Evolutionary conservation across 2,797 vertebrate species (phyloP), one percentile per base, ranked within the genome.

Genomic region (Gymnoscopelus braueri): DNA sequence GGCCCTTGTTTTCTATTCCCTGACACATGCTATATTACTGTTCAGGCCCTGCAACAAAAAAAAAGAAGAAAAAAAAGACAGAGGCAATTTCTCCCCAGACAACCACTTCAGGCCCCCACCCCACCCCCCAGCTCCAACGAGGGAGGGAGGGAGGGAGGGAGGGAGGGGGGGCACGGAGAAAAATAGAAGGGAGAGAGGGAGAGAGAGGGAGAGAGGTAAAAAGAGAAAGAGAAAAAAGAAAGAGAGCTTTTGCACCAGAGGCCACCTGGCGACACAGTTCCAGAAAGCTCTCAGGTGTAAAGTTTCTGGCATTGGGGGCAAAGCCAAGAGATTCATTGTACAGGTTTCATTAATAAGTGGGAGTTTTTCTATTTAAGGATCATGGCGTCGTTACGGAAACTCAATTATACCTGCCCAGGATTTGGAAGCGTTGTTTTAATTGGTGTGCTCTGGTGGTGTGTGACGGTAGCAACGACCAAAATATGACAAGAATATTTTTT

Each of bases 11-110:
- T 92, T 90, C 89, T 86, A 88, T 90, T 89, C 88, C 87, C 87
- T 91, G 90, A 91, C 92, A 91, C 88, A 90, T 90, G 84, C 89
- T 92, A 90, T 90, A 92, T 92, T 92, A 92, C 90, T 92, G 92
- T 82, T 93, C 88, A 92, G 81, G 86, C 83, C 72, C 78, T 78
- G 85, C 39, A 44, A 39, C 6, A 39, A 39, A 39, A 39, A 39
- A 29, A 86, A 83, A 82, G 80, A 88, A 87, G 58, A 52, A 85
- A 89, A 86, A 88, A 87, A 63, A 54, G 86, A 89, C 87, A 88
- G 74, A 83, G 87, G 86, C 90, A 76, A 87, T 91, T 91, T 90
- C 84, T 86, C 90, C 39, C 85, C 83, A 83, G 72, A 89, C 86
- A 92, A 89, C 80, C 87, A 92, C 90, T 91, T 84, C 85, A 89